Percentiles rank a stretch among this genome's conserved stretches.
These are phyloP conservation scores for Trichogramma evanescens DNA, from an alignment of 2,888 invertebrate species.

Conservation along the genomic window DNA sequence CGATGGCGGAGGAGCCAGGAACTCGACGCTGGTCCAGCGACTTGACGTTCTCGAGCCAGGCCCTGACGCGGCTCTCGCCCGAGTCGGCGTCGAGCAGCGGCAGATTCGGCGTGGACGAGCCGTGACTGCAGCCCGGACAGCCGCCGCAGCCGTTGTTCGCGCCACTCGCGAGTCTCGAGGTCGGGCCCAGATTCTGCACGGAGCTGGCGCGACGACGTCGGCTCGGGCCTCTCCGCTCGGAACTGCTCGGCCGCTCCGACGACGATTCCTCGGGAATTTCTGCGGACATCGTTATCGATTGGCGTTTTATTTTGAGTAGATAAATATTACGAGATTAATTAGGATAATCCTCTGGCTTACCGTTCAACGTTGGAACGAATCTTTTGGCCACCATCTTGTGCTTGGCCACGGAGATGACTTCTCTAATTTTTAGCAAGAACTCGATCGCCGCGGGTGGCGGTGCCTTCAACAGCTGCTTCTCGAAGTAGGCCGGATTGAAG, in stretches of 20 bases:
- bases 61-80: constrained; percentile 43
- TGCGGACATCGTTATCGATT: constrained; percentile 12
- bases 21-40: constrained; percentile 27
- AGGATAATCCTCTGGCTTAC: constrained; percentile 23
- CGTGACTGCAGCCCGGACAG: constrained; percentile 59
- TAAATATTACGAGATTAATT: no score
- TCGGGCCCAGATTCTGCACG: constrained; percentile 19
- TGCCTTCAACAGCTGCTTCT: constrained; percentile 78
- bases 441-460: constrained; percentile 87
- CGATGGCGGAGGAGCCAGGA: no score
- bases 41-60: constrained; percentile 43
- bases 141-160: constrained; percentile 55
- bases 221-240: neutral
- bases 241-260: constrained; percentile 1
- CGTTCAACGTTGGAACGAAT: constrained; percentile 69
- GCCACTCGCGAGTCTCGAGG: constrained; percentile 35
- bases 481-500: constrained; percentile 88
- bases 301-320: neutral
- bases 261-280: constrained; percentile 70
- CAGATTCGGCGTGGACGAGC: constrained; percentile 20
- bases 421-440: constrained; percentile 80
- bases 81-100: constrained; percentile 26
- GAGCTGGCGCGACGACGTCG: constrained; percentile 22
- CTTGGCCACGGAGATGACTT: constrained; percentile 83
- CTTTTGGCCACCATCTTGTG: constrained; percentile 78